A percentile compares a stretch with the other conserved stretches of the same genome.
These are phyloP conservation scores for Gonatopus flavifemur DNA, from an alignment of 1,140 invertebrate genomes.

Conservation along the genomic window DNA sequence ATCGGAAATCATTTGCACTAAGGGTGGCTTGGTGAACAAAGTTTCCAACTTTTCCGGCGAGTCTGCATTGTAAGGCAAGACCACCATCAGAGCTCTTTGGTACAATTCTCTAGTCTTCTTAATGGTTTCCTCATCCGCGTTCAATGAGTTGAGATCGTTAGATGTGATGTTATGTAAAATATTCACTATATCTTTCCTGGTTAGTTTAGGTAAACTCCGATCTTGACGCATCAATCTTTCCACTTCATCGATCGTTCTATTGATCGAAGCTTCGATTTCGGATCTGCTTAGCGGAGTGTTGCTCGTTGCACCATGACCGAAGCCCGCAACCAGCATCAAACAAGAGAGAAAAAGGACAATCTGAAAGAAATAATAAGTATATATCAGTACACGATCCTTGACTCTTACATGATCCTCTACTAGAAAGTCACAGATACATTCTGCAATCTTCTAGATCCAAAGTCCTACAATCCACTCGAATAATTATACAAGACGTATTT, in stretches of 20 bases:
- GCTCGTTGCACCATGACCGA: conserved; percentile 26
- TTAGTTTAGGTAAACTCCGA: conserved; percentile 60
- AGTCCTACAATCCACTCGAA: too few relatives aligned
- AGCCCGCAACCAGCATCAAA: conserved; percentile 38
- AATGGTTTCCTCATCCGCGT: conserved; percentile 48
- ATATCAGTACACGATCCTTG: too few relatives aligned
- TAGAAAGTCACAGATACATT: too few relatives aligned
- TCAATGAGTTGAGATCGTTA: conserved; percentile 54
- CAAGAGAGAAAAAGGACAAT: conserved; percentile 40
- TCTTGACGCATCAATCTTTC: conserved; percentile 61
- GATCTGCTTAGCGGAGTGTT: conserved; percentile 33
- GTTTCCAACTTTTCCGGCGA: conserved; percentile 54
- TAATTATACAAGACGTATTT: too few relatives aligned
- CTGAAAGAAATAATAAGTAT: too few relatives aligned
- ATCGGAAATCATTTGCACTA: conserved; percentile 55
- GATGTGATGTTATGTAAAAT: conserved; percentile 63
- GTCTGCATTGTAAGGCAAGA: conserved; percentile 59
- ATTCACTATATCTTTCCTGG: conserved; percentile 62
- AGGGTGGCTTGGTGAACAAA: conserved; percentile 60
- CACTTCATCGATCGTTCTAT: conserved; percentile 64
- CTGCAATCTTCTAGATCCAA: too few relatives aligned
- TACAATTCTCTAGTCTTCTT: conserved; percentile 55
- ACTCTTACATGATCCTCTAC: too few relatives aligned
- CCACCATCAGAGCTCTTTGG: conserved; percentile 60
- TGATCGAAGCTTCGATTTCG: conserved; percentile 54